phyloP scores from a whole-genome alignment of 2,113 vertebrate genomes.

The Indicator maculatus region DNA sequence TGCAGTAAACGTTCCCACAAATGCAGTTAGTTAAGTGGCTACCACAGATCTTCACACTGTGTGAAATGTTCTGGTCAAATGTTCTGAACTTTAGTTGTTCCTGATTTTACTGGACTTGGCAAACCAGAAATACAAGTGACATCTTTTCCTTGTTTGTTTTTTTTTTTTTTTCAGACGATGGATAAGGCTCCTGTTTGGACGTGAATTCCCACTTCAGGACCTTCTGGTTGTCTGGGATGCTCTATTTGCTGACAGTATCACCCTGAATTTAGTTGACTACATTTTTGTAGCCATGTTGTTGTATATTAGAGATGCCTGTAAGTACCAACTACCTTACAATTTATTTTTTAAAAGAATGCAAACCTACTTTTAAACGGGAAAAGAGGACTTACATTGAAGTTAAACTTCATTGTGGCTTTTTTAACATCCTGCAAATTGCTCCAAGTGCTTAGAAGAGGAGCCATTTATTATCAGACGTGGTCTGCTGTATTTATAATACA shows the following conservation, averaged over 20 bases:
- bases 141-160: not conserved
- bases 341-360: not conserved
- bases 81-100: not conserved
- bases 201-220: constrained; percentile 96
- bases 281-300: constrained; percentile 98
- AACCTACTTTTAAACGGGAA: not conserved
- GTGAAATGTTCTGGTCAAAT: not conserved
- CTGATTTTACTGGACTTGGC: not conserved
- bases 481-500: constrained; percentile 59
- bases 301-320: constrained; percentile 95
- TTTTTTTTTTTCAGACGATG: constrained; percentile 83
- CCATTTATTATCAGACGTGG: not conserved
- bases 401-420: not conserved
- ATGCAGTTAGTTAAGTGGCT: not conserved
- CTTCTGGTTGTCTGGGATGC: constrained; percentile 97
- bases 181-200: constrained; percentile 93
- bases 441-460: not conserved
- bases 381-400: not conserved
- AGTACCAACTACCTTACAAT: constrained; percentile 52
- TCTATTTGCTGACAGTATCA: constrained; percentile 93
- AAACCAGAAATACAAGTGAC: not conserved
- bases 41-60: not conserved
- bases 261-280: constrained; percentile 94
- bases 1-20: not conserved
- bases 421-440: not conserved